Evolutionary conservation across 1,140 invertebrate species (phyloP), one percentile per base, ranked within the genome.

Genomic region (Lethrus apterus): DNA sequence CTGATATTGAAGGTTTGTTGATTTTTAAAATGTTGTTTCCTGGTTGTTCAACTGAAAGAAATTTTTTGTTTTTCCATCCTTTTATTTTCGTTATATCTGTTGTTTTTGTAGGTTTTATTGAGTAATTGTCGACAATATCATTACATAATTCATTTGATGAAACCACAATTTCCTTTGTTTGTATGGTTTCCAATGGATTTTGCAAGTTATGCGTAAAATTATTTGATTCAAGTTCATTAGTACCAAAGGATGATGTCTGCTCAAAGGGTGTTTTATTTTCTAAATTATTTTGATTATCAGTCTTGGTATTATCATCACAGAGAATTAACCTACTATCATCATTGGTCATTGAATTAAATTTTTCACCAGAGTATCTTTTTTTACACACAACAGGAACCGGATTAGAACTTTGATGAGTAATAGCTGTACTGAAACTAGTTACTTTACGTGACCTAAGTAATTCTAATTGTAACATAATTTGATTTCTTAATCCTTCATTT

Each of bases 1-100:
- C n/a, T n/a, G n/a, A n/a, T n/a, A n/a, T n/a, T n/a, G n/a, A n/a
- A n/a, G n/a, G n/a, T n/a, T n/a, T n/a, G n/a, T n/a, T n/a, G n/a
- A n/a, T n/a, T n/a, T n/a, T n/a, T n/a, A n/a, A n/a, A n/a, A n/a
- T n/a, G n/a, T n/a, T n/a, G n/a, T n/a, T n/a, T n/a, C n/a, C n/a
- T n/a, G n/a, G n/a, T n/a, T n/a, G n/a, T n/a, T n/a, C n/a, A n/a
- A n/a, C n/a, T n/a, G n/a, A n/a, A 47, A 10, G 21, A 34, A 43
- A 43, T 35, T 43, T 43, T 21, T 40, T 42, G 3, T 36, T 36
- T 15, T 48, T 42, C 40, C 40, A 42, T 8, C 46, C 46, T 29
- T 48, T 48, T 29, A 48, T 48, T 48, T 48, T 48, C 9, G 46
- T 48, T 7, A 48, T 36, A 33, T 48, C 46, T 7, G 24, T 48